These are phyloP conservation scores for Zingel zingel DNA, from an alignment of 2,113 vertebrate genomes.

Conservation along the genomic window DNA sequence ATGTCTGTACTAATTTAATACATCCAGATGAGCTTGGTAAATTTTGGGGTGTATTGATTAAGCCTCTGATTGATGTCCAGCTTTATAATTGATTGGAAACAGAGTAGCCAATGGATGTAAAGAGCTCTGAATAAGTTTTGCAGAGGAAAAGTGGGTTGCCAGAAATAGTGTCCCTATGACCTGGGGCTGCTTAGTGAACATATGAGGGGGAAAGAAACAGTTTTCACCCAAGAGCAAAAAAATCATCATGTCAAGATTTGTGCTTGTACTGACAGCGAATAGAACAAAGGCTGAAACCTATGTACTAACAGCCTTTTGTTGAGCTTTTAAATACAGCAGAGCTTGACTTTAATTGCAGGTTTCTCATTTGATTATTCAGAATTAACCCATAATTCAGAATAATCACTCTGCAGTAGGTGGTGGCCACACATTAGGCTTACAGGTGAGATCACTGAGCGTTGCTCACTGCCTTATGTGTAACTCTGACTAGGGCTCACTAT, in stretches of 20 bases:
- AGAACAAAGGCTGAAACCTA: constrained; percentile 5
- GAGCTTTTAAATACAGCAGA: constrained; percentile 21
- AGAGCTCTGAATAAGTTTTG: constrained; percentile 2
- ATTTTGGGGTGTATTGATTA: constrained; percentile 3
- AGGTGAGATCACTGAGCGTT: neutral
- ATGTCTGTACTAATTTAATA: constrained; percentile 26
- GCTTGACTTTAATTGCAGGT: constrained; percentile 22
- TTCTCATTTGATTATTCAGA: constrained; percentile 38
- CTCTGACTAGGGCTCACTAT: neutral
- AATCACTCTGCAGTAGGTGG: neutral
- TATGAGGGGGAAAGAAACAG: neutral
- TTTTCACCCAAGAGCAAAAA: neutral
- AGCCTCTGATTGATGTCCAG: constrained; percentile 35
- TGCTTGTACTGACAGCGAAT: neutral
- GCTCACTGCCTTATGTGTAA: constrained; percentile 11
- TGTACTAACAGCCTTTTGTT: neutral
- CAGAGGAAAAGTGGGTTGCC: neutral
- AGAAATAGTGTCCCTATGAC: constrained; percentile 2
- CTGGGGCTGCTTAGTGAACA: neutral
- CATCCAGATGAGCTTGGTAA: constrained; percentile 22
- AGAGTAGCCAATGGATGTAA: constrained; percentile 8
- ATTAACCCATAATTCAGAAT: constrained; percentile 30
- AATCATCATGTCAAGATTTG: constrained; percentile 17
- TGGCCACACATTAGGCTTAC: neutral
- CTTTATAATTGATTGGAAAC: constrained; percentile 27